A percentile compares a stretch with the other conserved stretches of the same genome.
phyloP scores from a whole-genome alignment of 2,888 invertebrate species.

The Ametastegia equiseti region DNA sequence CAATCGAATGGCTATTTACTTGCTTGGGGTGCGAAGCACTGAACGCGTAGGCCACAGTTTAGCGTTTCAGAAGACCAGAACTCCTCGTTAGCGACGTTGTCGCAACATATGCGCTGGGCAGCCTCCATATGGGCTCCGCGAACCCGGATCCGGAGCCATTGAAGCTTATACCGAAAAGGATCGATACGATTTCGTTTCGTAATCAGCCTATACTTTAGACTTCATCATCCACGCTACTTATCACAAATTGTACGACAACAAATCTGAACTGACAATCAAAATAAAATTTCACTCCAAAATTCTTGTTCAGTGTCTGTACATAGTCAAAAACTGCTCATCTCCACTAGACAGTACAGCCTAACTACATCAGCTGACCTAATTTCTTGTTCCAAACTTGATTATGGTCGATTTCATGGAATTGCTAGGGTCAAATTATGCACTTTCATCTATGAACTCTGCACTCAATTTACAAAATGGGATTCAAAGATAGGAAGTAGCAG shows the following conservation, averaged over 20 bases:
- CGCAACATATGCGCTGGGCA: constrained; percentile 75
- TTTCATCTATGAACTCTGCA: no score
- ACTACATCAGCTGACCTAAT: neutral
- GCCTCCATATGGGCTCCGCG: constrained; percentile 73
- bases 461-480: no score
- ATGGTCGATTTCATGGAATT: no score
- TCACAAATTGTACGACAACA: neutral
- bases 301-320: neutral
- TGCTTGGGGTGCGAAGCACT: constrained; percentile 66
- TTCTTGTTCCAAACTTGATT: no score
- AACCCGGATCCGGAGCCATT: constrained; percentile 64
- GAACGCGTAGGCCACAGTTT: constrained; percentile 68
- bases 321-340: neutral
- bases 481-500: no score
- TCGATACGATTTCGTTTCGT: constrained; percentile 66
- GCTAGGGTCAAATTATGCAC: no score
- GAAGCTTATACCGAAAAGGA: constrained; percentile 54
- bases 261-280: neutral
- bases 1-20: constrained; percentile 73
- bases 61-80: constrained; percentile 71
- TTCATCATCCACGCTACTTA: constrained; percentile 28
- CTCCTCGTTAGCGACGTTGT: constrained; percentile 75
- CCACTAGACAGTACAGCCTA: neutral
- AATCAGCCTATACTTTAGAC: constrained; percentile 55
- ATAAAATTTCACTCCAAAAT: neutral